Evolutionary conservation across 2,797 vertebrate genomes (phyloP).

Genomic region (Erpetoichthys calabaricus): DNA sequence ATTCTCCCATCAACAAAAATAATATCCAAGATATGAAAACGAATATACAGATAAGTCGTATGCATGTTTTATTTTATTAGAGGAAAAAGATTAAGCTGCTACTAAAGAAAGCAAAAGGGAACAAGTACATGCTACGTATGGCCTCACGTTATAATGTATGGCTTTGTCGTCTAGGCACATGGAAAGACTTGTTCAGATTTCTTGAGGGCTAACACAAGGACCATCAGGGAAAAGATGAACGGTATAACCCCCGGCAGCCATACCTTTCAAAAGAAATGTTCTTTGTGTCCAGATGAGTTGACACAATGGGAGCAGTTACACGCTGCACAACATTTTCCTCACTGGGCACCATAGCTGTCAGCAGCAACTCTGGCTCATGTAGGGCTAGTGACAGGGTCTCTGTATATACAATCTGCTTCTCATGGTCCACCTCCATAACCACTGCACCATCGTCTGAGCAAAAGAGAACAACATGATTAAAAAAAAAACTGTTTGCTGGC

Average conservation of each 20-base stretch:
- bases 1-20: too few relatives aligned
- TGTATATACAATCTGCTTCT: slow-evolving; percentile 88
- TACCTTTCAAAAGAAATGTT: slow-evolving; percentile 90
- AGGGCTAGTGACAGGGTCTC: slow-evolving; percentile 71
- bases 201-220: too few relatives aligned
- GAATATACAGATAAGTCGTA: too few relatives aligned
- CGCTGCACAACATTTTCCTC: slow-evolving; percentile 85
- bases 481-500: background rate
- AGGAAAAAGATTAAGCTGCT: too few relatives aligned
- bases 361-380: slow-evolving; percentile 69
- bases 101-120: too few relatives aligned
- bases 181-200: too few relatives aligned
- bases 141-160: too few relatives aligned
- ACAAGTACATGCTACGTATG: too few relatives aligned
- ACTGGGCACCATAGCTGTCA: slow-evolving; percentile 81
- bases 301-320: slow-evolving; percentile 81
- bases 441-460: slow-evolving; percentile 69
- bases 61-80: too few relatives aligned
- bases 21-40: too few relatives aligned
- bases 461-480: background rate
- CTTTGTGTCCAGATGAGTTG: slow-evolving; percentile 85
- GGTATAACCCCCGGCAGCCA: background rate
- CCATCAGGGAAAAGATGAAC: background rate
- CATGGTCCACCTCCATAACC: slow-evolving; percentile 94
- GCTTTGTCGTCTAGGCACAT: too few relatives aligned